Evolutionary conservation across 2,888 invertebrate genomes (phyloP).

Genomic region (Netelia inedita): DNA sequence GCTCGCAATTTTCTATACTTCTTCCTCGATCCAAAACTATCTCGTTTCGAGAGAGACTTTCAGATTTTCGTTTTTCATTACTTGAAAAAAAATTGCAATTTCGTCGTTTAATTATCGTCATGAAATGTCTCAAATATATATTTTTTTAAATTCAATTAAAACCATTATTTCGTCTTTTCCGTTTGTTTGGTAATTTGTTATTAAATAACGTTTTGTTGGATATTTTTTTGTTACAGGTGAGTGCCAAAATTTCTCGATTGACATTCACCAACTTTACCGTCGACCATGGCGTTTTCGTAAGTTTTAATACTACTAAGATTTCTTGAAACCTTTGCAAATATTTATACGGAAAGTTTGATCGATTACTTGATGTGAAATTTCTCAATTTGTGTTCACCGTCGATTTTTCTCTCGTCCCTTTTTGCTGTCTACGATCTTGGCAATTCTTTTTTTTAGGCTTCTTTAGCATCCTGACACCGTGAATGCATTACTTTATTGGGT

Average conservation of each 20-base stretch:
- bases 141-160: not conserved
- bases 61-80: not conserved
- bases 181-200: not conserved
- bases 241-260: not conserved
- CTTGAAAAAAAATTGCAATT: not conserved
- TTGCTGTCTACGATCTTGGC: no score
- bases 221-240: conserved; percentile 40
- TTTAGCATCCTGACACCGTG: no score
- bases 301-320: not conserved
- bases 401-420: not conserved
- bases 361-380: not conserved
- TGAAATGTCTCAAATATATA: not conserved
- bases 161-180: not conserved
- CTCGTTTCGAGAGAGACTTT: not conserved
- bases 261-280: not conserved
- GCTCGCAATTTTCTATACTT: conserved; percentile 16
- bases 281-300: not conserved
- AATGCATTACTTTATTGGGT: no score
- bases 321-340: not conserved
- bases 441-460: no score
- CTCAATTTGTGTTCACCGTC: not conserved
- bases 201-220: not conserved
- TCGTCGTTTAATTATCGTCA: not conserved
- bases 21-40: conserved; percentile 1
- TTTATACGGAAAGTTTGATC: not conserved